Percentiles rank a stretch among this genome's conserved stretches.
Evolutionary conservation across 2,797 vertebrate genomes (phyloP).

Genomic region (Manis crassicaudata): DNA sequence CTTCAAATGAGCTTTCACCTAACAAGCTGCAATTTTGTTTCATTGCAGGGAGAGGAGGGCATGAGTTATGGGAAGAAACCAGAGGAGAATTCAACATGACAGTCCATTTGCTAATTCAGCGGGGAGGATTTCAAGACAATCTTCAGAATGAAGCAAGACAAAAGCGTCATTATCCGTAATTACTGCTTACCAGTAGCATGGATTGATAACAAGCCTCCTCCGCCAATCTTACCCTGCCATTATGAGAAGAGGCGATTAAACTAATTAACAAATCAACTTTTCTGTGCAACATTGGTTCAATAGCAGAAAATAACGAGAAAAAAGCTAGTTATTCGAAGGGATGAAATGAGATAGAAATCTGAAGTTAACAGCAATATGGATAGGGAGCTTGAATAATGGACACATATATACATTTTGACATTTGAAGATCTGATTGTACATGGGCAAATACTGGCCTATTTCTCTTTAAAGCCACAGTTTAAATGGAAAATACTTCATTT

Average conservation of each 20-base stretch:
- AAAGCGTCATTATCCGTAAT: conserved; percentile 98
- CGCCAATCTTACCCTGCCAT: conserved; percentile 85
- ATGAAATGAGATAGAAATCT: conserved; percentile 69
- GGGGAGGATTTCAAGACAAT: conserved; percentile 94
- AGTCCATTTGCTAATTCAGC: conserved; percentile 88
- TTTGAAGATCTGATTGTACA: conserved; percentile 36
- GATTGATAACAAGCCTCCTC: conserved; percentile 86
- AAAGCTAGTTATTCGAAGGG: conserved; percentile 55
- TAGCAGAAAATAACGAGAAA: conserved; percentile 79
- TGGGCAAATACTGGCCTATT: conserved; percentile 42
- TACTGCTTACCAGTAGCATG: conserved; percentile 91
- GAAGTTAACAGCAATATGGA: conserved; percentile 60
- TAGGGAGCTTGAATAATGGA: conserved; percentile 64
- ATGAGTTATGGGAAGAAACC: conserved; percentile 85
- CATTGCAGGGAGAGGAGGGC: conserved; percentile 82
- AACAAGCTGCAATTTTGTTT: conserved; percentile 94
- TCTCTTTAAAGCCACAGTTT: conserved; percentile 51
- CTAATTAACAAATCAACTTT: conserved; percentile 88
- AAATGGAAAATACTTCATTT: conserved; percentile 41
- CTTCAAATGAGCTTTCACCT: conserved; percentile 94
- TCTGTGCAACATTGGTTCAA: conserved; percentile 79
- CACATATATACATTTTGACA: conserved; percentile 61
- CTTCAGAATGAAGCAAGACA: conserved; percentile 95
- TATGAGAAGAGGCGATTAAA: conserved; percentile 87
- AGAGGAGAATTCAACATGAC: conserved; percentile 85